Conservation (phyloP, 1,140 invertebrate genomes). For the Heliothis virescens region DNA sequence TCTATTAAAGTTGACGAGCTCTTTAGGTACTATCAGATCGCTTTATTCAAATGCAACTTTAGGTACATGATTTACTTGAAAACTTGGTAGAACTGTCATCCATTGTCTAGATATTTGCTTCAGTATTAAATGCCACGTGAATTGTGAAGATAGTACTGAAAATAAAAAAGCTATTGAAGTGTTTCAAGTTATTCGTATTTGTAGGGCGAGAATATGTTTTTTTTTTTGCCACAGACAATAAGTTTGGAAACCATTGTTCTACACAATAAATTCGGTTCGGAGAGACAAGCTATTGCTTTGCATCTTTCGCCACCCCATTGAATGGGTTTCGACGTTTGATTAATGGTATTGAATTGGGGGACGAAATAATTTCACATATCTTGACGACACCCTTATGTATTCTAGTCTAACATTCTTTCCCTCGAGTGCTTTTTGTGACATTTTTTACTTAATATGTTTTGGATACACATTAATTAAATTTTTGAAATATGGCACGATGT, state of each 20-base stretch:
- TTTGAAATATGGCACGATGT: slow-evolving; percentile 35
- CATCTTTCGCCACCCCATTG: slow-evolving; percentile 77
- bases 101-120: neutral
- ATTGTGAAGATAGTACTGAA: neutral
- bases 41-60: slow-evolving; percentile 23
- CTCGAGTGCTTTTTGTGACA: slow-evolving; percentile 27
- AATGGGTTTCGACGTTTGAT: slow-evolving; percentile 80
- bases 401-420: slow-evolving; percentile 49
- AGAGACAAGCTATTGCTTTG: slow-evolving; percentile 51
- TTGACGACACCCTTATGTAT: slow-evolving; percentile 57
- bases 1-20: slow-evolving; percentile 1
- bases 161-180: too few species aligned
- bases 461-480: slow-evolving; percentile 52
- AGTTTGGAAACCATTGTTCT: slow-evolving; percentile 49
- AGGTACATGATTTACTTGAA: slow-evolving; percentile 5
- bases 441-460: slow-evolving; percentile 51
- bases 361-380: slow-evolving; percentile 62
- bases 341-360: slow-evolving; percentile 74
- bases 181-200: neutral
- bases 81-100: neutral
- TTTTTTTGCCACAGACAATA: slow-evolving; percentile 49
- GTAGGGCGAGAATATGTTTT: slow-evolving; percentile 16
- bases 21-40: neutral
- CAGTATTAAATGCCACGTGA: neutral
- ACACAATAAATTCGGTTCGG: slow-evolving; percentile 48